Percentiles rank a stretch among this genome's conserved stretches.
Conservation (phyloP, 1,140 invertebrate genomes). For the Stratiolaelaps scimitus region DNA sequence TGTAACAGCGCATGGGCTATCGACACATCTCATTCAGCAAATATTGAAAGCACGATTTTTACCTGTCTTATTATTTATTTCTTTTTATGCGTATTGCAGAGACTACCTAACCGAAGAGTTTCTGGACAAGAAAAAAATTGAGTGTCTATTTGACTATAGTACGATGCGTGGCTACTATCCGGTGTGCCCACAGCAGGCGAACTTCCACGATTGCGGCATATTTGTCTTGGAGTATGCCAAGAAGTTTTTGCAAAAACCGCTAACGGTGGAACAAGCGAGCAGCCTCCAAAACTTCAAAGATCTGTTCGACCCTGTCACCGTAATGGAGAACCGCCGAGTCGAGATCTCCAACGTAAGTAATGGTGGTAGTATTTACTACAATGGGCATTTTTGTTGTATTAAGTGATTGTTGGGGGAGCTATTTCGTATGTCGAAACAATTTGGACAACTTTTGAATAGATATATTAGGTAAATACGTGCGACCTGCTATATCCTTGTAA, state of each 20-base stretch:
- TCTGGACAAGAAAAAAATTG: slow-evolving; percentile 20
- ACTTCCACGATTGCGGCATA: slow-evolving; percentile 90
- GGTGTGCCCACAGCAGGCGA: slow-evolving; percentile 88
- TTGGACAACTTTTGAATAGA: too few relatives aligned
- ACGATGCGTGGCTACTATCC: slow-evolving; percentile 67
- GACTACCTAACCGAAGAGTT: slow-evolving; percentile 31
- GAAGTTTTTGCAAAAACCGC: slow-evolving; percentile 7
- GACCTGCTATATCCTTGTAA: too few relatives aligned
- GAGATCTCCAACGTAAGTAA: neutral
- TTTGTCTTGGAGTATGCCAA: slow-evolving; percentile 77
- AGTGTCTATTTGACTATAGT: slow-evolving; percentile 31
- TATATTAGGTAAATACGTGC: too few relatives aligned
- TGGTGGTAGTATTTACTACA: too few relatives aligned
- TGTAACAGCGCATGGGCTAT: too few relatives aligned
- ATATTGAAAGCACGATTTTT: too few relatives aligned
- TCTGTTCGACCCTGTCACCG: slow-evolving; percentile 7
- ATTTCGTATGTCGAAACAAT: too few relatives aligned
- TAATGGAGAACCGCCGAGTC: neutral
- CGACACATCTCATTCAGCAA: too few relatives aligned
- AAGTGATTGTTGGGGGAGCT: too few relatives aligned
- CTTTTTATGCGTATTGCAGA: neutral
- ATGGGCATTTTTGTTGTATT: too few relatives aligned
- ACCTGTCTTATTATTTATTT: too few relatives aligned
- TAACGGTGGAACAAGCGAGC: neutral
- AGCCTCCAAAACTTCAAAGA: neutral